Percentiles rank a stretch among this genome's conserved stretches.
phyloP scores from a whole-genome alignment of 2,797 vertebrate species.

The Alosa sapidissima region DNA sequence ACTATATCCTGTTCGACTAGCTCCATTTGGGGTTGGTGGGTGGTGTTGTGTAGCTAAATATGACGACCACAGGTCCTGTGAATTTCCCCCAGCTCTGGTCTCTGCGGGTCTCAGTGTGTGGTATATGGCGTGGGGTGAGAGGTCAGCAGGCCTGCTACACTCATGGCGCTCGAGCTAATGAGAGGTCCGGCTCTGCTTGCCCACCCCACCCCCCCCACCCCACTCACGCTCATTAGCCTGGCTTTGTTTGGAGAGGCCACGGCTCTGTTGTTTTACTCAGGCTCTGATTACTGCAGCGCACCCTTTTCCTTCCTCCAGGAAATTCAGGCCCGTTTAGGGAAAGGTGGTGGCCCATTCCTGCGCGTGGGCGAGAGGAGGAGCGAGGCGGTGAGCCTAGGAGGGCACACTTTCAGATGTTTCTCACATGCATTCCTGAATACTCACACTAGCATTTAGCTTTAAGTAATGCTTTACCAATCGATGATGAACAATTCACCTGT shows the following conservation, averaged over 20 bases:
- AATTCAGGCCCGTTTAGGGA: conserved; percentile 6
- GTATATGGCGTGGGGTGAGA: background rate
- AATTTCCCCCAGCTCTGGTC: background rate
- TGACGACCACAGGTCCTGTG: background rate
- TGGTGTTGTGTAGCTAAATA: conserved; percentile 8
- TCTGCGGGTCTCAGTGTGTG: background rate
- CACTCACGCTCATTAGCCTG: conserved; percentile 41
- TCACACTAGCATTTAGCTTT: background rate
- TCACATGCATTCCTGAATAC: background rate
- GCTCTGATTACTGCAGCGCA: conserved; percentile 51
- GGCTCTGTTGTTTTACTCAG: conserved; percentile 48
- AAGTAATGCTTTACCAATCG: background rate
- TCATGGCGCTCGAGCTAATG: background rate
- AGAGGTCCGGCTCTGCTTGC: background rate
- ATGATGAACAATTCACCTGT: background rate
- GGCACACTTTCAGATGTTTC: background rate
- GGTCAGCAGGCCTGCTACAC: background rate
- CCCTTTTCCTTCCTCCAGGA: conserved; percentile 58
- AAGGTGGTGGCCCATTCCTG: conserved; percentile 16
- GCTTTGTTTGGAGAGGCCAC: conserved; percentile 42
- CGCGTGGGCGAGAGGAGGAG: background rate
- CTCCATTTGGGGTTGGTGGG: background rate
- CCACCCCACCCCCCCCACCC: conserved; percentile 19
- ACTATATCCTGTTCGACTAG: background rate
- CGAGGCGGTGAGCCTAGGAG: background rate